These are phyloP conservation scores for Latrodectus elegans DNA, from an alignment of 2,888 invertebrate species.

Conservation along the genomic window DNA sequence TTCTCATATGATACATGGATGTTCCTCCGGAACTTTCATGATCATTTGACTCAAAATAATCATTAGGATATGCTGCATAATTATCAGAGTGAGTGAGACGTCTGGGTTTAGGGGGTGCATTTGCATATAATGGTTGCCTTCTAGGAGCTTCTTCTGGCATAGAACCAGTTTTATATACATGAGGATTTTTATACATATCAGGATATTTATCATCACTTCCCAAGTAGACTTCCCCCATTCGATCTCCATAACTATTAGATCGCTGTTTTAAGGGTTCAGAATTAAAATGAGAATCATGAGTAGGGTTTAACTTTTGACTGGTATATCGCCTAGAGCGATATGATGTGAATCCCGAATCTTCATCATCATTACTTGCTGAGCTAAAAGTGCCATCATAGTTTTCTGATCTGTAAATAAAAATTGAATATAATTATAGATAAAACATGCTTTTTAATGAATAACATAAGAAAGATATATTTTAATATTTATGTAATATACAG, in stretches of 20 bases:
- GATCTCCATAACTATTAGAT: slow-evolving; percentile 62
- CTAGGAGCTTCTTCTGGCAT: slow-evolving; percentile 24
- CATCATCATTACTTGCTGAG: slow-evolving; percentile 69
- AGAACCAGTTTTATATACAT: slow-evolving; percentile 21
- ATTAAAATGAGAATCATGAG: slow-evolving; percentile 53
- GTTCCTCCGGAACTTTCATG: slow-evolving; percentile 8
- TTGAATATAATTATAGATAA: not conserved
- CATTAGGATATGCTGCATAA: slow-evolving; percentile 59
- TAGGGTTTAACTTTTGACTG: slow-evolving; percentile 65
- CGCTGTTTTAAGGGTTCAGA: slow-evolving; percentile 61
- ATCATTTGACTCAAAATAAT: slow-evolving; percentile 31
- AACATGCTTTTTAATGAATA: too few species aligned
- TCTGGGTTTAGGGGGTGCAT: slow-evolving; percentile 91
- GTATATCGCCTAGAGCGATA: slow-evolving; percentile 71
- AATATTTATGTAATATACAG: too few species aligned
- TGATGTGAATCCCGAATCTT: slow-evolving; percentile 72
- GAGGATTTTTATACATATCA: slow-evolving; percentile 55
- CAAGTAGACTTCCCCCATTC: slow-evolving; percentile 68
- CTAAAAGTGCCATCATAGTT: slow-evolving; percentile 38
- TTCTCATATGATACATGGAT: slow-evolving; percentile 17
- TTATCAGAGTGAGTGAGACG: slow-evolving; percentile 77
- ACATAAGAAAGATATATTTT: too few species aligned
- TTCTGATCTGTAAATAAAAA: slow-evolving; percentile 43
- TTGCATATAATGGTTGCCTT: slow-evolving; percentile 87
- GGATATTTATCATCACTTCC: slow-evolving; percentile 71